Evolutionary conservation across 2,113 vertebrate genomes (phyloP).

Genomic region (Perca schrenkii): DNA sequence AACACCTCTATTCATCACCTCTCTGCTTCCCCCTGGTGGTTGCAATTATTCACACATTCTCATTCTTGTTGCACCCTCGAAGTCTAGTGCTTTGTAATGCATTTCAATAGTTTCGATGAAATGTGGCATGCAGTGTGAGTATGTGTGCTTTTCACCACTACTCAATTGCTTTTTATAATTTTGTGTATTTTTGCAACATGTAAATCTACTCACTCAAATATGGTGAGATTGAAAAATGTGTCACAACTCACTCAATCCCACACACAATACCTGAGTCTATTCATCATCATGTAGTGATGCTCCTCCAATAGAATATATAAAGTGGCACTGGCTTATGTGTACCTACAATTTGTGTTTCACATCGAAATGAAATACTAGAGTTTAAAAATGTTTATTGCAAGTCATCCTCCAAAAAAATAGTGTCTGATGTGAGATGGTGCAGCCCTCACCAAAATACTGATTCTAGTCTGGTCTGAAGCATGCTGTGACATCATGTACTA

Average conservation of each 20-base stretch:
- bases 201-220: neutral
- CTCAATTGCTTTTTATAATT: conserved; percentile 19
- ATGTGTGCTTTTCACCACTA: neutral
- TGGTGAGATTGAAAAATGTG: conserved; percentile 1
- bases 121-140: conserved; percentile 28
- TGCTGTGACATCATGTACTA: conserved; percentile 78
- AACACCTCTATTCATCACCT: conserved; percentile 74
- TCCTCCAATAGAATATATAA: neutral
- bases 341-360: conserved; percentile 14
- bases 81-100: conserved; percentile 55
- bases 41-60: conserved; percentile 67
- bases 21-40: conserved; percentile 81
- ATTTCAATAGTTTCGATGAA: conserved; percentile 58
- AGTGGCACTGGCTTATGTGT: neutral
- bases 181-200: conserved; percentile 1
- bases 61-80: conserved; percentile 63
- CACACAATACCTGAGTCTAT: neutral
- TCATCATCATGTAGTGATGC: conserved; percentile 13
- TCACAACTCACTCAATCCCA: neutral
- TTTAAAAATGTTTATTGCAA: conserved; percentile 64
- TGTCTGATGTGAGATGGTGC: conserved; percentile 69
- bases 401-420: conserved; percentile 71
- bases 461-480: conserved; percentile 69
- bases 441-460: conserved; percentile 72
- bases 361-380: conserved; percentile 34